These are phyloP conservation scores for Plectus sambesii DNA, from an alignment of 1,140 invertebrate species.

Conservation along the genomic window DNA sequence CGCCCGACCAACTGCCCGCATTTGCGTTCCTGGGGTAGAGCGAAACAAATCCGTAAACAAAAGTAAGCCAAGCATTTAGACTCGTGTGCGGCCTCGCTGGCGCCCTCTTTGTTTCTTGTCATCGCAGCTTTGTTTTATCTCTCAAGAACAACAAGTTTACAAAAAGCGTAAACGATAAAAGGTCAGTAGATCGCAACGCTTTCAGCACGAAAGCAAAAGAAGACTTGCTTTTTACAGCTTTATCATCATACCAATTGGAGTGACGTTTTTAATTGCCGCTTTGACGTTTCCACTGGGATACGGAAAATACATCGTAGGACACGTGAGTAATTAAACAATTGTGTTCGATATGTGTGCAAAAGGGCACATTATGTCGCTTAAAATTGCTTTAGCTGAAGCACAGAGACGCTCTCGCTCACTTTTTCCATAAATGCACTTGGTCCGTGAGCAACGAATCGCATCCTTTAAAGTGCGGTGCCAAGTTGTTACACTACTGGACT, in stretches of 20 bases:
- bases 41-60: too few relatives aligned
- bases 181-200: slow-evolving; percentile 57
- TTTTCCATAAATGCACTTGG: slow-evolving; percentile 96
- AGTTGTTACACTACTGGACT: slow-evolving; percentile 76
- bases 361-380: slow-evolving; percentile 31
- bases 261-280: slow-evolving; percentile 66
- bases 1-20: slow-evolving; percentile 85
- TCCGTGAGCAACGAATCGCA: slow-evolving; percentile 53
- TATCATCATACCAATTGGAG: slow-evolving; percentile 75
- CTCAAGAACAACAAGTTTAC: slow-evolving; percentile 82
- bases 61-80: slow-evolving; percentile 51
- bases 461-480: slow-evolving; percentile 67
- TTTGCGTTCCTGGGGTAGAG: slow-evolving; percentile 89
- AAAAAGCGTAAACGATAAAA: slow-evolving; percentile 85
- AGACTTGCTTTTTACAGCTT: slow-evolving; percentile 55
- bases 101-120: slow-evolving; percentile 80
- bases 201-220: slow-evolving; percentile 5
- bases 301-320: slow-evolving; percentile 75
- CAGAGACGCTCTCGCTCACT: slow-evolving; percentile 57
- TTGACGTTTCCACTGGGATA: slow-evolving; percentile 72
- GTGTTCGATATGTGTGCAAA: slow-evolving; percentile 38
- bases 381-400: slow-evolving; percentile 48
- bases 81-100: slow-evolving; percentile 76
- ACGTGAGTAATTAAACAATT: slow-evolving; percentile 55
- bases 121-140: slow-evolving; percentile 83